These are phyloP conservation scores for Diogma glabrata DNA, from an alignment of 2,888 invertebrate species.

Conservation along the genomic window DNA sequence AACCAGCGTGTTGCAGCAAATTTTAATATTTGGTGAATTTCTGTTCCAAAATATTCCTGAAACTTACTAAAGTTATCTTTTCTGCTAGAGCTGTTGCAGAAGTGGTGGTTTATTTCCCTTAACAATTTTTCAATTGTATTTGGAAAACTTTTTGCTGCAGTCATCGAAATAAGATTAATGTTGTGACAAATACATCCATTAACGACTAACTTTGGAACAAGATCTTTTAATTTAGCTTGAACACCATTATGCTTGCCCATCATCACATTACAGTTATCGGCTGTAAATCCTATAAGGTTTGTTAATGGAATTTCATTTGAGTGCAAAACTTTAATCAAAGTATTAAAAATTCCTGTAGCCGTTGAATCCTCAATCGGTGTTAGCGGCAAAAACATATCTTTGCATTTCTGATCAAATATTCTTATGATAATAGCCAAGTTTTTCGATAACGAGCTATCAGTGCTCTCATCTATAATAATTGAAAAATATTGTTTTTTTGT, in stretches of 20 bases:
- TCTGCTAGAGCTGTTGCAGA: constrained; percentile 5
- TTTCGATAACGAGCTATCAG: constrained; percentile 9
- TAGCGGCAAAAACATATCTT: constrained; percentile 12
- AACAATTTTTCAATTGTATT: background rate
- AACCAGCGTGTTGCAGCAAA: constrained; percentile 4
- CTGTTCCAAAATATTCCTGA: constrained; percentile 1
- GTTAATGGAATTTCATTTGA: background rate
- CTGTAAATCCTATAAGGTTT: constrained; percentile 15
- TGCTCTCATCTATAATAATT: constrained; percentile 15
- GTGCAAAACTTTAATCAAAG: background rate
- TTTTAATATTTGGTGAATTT: constrained; percentile 6
- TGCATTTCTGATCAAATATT: constrained; percentile 8
- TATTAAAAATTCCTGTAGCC: constrained; percentile 7
- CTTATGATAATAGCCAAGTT: constrained; percentile 14
- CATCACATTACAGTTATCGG: constrained; percentile 16
- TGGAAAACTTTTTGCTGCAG: constrained; percentile 3
- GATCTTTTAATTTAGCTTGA: constrained; percentile 13
- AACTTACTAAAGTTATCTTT: constrained; percentile 4
- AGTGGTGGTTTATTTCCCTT: constrained; percentile 9
- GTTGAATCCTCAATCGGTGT: constrained; percentile 5
- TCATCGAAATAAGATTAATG: constrained; percentile 2
- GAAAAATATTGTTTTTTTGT: constrained; percentile 13
- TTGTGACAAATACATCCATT: constrained; percentile 9
- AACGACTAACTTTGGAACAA: constrained; percentile 4
- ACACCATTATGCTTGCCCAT: constrained; percentile 14